These are phyloP conservation scores for Oophaga pumilio DNA, from an alignment of 2,113 vertebrate genomes.

Conservation along the genomic window DNA sequence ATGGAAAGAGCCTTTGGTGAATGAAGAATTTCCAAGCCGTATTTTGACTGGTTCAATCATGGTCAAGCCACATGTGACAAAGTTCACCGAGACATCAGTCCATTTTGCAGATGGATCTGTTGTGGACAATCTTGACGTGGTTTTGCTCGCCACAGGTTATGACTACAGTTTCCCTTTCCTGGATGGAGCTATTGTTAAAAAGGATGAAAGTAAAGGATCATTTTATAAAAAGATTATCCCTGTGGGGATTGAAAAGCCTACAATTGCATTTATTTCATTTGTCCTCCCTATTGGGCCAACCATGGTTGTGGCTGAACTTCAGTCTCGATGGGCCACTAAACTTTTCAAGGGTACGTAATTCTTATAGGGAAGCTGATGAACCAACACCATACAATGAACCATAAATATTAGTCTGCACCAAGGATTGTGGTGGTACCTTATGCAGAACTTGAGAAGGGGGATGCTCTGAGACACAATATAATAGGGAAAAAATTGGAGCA, in stretches of 20 bases:
- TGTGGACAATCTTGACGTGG: constrained; percentile 74
- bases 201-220: constrained; percentile 64
- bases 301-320: constrained; percentile 75
- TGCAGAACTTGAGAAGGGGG: too few relatives aligned
- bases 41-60: constrained; percentile 74
- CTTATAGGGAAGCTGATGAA: too few relatives aligned
- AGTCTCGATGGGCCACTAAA: constrained; percentile 76
- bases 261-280: constrained; percentile 76
- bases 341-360: constrained; percentile 73
- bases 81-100: constrained; percentile 70
- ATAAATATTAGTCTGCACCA: too few relatives aligned
- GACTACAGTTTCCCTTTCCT: constrained; percentile 72
- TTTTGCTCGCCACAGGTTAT: constrained; percentile 83
- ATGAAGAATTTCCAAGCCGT: constrained; percentile 75
- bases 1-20: constrained; percentile 68
- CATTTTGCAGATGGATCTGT: constrained; percentile 74
- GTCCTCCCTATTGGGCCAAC: constrained; percentile 69
- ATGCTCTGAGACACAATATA: too few relatives aligned
- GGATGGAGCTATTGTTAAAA: constrained; percentile 61
- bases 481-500: too few relatives aligned
- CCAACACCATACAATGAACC: too few relatives aligned
- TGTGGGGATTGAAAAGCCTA: constrained; percentile 70
- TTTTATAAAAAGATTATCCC: constrained; percentile 78
- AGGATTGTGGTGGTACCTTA: too few relatives aligned
- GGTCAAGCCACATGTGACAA: constrained; percentile 72